Conservation (phyloP, 2,113 vertebrate genomes). For the Phalacrocorax brasilianus region DNA sequence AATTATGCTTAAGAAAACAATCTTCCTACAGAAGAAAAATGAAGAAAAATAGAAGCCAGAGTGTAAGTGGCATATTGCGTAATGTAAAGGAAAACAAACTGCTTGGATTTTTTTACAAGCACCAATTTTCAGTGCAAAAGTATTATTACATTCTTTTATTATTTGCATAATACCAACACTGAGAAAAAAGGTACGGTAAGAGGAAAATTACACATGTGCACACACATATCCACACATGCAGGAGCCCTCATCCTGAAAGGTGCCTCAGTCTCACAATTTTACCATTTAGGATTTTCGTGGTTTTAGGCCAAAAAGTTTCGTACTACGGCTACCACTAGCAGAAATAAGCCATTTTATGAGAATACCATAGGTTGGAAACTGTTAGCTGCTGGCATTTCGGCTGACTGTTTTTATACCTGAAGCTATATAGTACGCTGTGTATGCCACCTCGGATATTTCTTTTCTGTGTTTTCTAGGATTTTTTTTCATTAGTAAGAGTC, state of each 20-base stretch:
- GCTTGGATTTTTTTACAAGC: constrained; percentile 45
- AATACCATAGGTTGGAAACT: not conserved
- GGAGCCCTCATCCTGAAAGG: not conserved
- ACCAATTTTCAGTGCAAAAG: constrained; percentile 23
- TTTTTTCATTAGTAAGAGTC: not conserved
- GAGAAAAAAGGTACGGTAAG: not conserved
- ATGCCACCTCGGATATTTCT: not conserved
- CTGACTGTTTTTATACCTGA: not conserved
- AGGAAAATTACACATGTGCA: not conserved
- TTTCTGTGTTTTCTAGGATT: not conserved
- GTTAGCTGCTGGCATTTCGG: not conserved
- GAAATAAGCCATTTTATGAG: not conserved
- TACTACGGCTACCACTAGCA: not conserved
- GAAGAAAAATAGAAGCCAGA: not conserved
- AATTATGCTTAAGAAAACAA: constrained; percentile 42
- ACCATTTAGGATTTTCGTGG: not conserved
- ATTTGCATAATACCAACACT: not conserved
- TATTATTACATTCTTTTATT: constrained; percentile 7
- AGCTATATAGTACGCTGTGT: not conserved
- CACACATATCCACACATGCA: not conserved
- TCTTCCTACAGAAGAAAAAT: constrained; percentile 25
- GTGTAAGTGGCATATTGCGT: not conserved
- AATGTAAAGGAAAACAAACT: constrained; percentile 52
- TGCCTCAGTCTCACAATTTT: not conserved
- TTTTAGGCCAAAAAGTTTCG: not conserved